Conservation (phyloP, 2,113 vertebrate species). For the Lophius piscatorius region DNA sequence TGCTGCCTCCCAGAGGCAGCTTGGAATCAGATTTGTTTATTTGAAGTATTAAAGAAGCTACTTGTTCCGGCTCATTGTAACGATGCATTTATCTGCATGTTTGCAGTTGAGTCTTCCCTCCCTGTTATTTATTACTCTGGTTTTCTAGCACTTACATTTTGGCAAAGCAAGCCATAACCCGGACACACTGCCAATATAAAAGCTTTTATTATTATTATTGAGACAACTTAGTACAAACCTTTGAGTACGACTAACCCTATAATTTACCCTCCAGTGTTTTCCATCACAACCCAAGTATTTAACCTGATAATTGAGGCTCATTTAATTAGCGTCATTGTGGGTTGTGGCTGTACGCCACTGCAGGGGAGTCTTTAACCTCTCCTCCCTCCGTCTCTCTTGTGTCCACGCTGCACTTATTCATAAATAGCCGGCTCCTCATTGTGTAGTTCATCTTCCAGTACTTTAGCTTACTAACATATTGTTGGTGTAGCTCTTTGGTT, state of each 20-base stretch:
- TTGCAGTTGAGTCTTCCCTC: background rate
- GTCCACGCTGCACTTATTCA: slow-evolving; percentile 12
- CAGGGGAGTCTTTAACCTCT: slow-evolving; percentile 4
- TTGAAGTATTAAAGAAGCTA: slow-evolving; percentile 3
- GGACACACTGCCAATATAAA: background rate
- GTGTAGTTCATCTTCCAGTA: slow-evolving; percentile 38
- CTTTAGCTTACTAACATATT: slow-evolving; percentile 45
- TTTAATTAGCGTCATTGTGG: slow-evolving; percentile 31
- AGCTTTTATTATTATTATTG: background rate
- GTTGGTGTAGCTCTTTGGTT: slow-evolving; percentile 49
- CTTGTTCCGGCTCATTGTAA: background rate
- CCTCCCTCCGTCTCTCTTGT: background rate
- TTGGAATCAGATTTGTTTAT: slow-evolving; percentile 1
- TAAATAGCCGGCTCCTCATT: slow-evolving; percentile 4
- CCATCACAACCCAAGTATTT: slow-evolving; percentile 7
- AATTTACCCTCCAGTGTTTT: slow-evolving; percentile 2
- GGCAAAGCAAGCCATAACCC: slow-evolving; percentile 6
- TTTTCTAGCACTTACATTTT: background rate
- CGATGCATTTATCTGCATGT: slow-evolving; percentile 1
- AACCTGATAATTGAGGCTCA: slow-evolving; percentile 15
- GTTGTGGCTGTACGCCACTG: background rate
- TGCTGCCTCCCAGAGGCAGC: background rate
- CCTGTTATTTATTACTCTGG: background rate
- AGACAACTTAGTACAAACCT: slow-evolving; percentile 4
- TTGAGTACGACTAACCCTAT: background rate